Base-by-base conservation (phyloP, 2,888 invertebrate species). In the Prosopocoilus inquinatus region DNA sequence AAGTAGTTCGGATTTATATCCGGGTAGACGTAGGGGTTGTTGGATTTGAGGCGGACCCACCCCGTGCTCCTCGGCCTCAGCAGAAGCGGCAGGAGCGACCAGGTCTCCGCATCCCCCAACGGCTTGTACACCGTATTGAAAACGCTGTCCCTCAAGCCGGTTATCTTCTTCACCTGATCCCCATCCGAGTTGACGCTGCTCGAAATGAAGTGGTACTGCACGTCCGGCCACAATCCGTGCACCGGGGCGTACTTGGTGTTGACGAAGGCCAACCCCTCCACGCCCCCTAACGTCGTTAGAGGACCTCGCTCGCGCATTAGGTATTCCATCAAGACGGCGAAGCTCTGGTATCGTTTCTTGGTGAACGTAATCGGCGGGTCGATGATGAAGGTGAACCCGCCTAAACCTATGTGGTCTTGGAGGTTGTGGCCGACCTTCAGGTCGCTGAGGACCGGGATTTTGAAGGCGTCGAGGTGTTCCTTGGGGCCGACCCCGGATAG, bases 1-100 rank as follows among this genome's bases (percentile, higher is more conserved):
- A 97, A 90, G 73, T 97, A 97, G 74, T 96, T 96, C 0, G 96
- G 95, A 71, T 91, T 90, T 51, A 97, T 89, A 9, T 89, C 84
- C 0, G 96, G 96, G 59, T 90, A 85, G 1, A 89, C 85, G 61
- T 87, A 81, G 0, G 96, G 95, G 75, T 96, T 89, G 35, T 81
- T 83, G 46, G 90, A 91, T 62, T 85, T 86, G 12, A 98, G 77
- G 48, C 88, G 86, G n/a, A 98, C 80, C 84, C 88, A 88, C 0
- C 98, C 98, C 0, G 85, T 84, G 70, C 95, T 95, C 69, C 87
- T 88, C 0, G 97, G 94, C 4, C 96, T 82, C 63, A 97, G 75
- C 1, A 94, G 75, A 2, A 93, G 75, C 0, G 93, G 92, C 28
- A 92, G 75, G 58, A 93, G 89, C 0, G 90, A 89, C 91, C 92